Base-by-base conservation (phyloP, 2,113 vertebrate species). In the Ageneiosus marmoratus region DNA sequence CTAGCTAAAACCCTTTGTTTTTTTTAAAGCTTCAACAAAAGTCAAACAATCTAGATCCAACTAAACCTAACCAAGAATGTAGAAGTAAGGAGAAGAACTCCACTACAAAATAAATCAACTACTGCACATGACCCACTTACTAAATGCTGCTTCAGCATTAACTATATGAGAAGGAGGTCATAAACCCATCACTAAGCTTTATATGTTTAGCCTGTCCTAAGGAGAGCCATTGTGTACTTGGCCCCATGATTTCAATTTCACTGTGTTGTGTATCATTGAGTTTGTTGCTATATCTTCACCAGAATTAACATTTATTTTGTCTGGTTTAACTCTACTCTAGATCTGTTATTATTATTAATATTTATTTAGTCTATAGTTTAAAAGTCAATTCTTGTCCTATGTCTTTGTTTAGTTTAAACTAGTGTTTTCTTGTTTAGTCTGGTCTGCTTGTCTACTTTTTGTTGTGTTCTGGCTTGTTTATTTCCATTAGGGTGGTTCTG, bases 231-330 rank as follows among this genome's bases (percentile, higher is more conserved):
- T n/a, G 24, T 80, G 53, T 34, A 69, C 37, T 6, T 44, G 76
- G 24, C 15, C 13, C 24, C 55, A 63, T 72, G 79, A 44, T 34
- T 90, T 60, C 11, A 4, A 27, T 60, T 91, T 88, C 91, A 8
- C 24, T 73, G 5, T 16, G 5, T 29, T 55, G 53, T 56, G 20
- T 56, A 60, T 13, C n/a, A 29, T 60, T 60, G 58, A 27, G 58
- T 27, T 60, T 29, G 10, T 60, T 60, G 27, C n/a, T n/a, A 60
- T 1, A 27, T 32, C 27, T 29, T 16, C 27, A 16, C 5, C 29
- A 32, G 29, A 63, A 2, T 34, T 4, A 34, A 65, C 15, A 62
- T 62, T 62, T 29, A 27, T 29, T 29, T 62, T 62, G 15, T 34
- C 22, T 56, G 15, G 56, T 58, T 11, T n/a, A 27, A 10, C 4